phyloP scores from a whole-genome alignment of 2,113 vertebrate genomes.

The Chionodraco myersi region DNA sequence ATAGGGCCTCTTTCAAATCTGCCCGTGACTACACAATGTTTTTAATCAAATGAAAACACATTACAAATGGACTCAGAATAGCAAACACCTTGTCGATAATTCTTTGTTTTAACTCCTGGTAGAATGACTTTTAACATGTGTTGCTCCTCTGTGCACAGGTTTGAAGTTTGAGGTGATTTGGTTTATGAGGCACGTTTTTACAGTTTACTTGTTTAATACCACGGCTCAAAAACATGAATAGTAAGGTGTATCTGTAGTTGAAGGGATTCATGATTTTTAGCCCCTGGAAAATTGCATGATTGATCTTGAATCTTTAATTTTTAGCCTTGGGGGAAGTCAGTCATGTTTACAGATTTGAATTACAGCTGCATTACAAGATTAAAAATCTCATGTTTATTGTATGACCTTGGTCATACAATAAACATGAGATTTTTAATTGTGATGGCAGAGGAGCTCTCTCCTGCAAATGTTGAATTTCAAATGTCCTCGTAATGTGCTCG shows the following conservation, averaged over 20 bases:
- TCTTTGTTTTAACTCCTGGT: constrained; percentile 9
- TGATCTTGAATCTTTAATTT: constrained; percentile 29
- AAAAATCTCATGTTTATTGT: too few species aligned
- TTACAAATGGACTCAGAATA: not conserved
- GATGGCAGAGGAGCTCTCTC: constrained; percentile 12
- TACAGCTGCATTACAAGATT: not conserved
- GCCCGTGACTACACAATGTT: not conserved
- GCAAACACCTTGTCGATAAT: not conserved
- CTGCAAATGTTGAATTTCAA: constrained; percentile 40
- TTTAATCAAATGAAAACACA: constrained; percentile 7
- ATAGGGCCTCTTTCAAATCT: too few species aligned
- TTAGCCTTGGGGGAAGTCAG: constrained; percentile 32
- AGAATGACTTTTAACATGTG: not conserved
- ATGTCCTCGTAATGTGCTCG: constrained; percentile 28
- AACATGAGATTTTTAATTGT: constrained; percentile 44
- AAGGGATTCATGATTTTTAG: constrained; percentile 9
- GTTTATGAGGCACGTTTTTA: not conserved
- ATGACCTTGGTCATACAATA: constrained; percentile 42
- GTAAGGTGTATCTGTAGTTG: not conserved
- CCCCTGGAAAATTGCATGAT: constrained; percentile 7
- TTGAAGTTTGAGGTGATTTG: not conserved
- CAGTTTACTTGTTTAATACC: not conserved
- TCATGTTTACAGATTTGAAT: constrained; percentile 55
- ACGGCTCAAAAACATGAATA: not conserved
- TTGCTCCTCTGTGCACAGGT: not conserved